These are phyloP conservation scores for Centropus unirufus DNA, from an alignment of 2,113 vertebrate genomes.

Conservation along the genomic window DNA sequence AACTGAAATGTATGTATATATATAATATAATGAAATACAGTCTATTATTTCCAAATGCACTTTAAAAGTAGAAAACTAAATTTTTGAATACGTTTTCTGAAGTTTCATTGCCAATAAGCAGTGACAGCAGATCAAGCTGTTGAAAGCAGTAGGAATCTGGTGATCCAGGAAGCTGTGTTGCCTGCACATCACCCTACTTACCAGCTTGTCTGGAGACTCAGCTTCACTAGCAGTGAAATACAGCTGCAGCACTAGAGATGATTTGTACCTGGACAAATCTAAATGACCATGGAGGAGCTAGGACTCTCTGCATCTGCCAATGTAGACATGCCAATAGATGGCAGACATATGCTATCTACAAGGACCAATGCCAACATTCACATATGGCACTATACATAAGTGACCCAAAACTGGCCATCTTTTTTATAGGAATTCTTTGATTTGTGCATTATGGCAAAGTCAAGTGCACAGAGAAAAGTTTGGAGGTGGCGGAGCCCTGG, in stretches of 20 bases:
- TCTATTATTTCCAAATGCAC: not conserved
- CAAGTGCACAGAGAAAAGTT: not conserved
- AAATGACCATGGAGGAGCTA: not conserved
- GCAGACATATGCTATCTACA: not conserved
- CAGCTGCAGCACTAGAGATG: not conserved
- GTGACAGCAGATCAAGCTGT: not conserved
- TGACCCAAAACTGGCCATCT: not conserved
- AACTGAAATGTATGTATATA: not conserved
- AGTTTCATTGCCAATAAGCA: not conserved
- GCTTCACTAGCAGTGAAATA: not conserved
- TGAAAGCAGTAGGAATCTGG: not conserved
- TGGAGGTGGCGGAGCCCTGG: not conserved
- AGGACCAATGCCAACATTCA: not conserved
- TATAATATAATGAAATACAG: not conserved
- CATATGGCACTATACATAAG: not conserved
- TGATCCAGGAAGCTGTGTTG: rapidly evolving
- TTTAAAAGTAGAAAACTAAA: not conserved
- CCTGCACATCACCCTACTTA: not conserved
- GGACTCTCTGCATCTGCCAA: not conserved
- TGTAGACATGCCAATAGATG: not conserved
- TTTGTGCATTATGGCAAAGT: not conserved
- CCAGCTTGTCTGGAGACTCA: not conserved
- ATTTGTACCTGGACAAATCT: not conserved
- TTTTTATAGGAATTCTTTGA: not conserved
- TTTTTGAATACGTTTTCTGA: not conserved